Evolutionary conservation across 2,113 vertebrate genomes (phyloP).

Genomic region (Gulo gulo): DNA sequence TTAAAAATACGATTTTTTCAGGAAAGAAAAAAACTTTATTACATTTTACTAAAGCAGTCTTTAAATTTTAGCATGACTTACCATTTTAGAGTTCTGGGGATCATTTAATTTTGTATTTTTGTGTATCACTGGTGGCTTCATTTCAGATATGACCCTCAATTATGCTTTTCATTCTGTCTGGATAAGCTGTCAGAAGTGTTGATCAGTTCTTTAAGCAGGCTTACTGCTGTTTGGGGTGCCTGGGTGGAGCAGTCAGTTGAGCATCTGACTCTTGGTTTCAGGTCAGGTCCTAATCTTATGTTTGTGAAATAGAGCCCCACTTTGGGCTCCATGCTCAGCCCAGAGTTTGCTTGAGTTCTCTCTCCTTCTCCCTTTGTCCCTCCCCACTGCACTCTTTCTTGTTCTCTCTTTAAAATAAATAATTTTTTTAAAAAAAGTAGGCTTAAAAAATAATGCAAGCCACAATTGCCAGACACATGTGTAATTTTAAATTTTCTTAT

Average conservation of each 20-base stretch:
- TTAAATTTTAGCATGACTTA: neutral
- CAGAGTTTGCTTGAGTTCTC: neutral
- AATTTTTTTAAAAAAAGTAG: neutral
- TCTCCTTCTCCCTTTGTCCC: neutral
- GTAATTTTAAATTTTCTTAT: neutral
- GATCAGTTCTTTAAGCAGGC: neutral
- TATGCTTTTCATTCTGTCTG: neutral
- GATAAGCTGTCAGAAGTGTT: neutral
- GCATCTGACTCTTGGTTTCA: neutral
- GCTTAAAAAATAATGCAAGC: neutral
- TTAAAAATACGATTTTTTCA: slow-evolving; percentile 8
- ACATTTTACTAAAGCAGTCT: neutral
- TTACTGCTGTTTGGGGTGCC: neutral
- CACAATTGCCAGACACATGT: neutral
- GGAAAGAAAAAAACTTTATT: neutral
- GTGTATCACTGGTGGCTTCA: neutral
- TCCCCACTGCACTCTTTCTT: neutral
- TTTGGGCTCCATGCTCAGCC: neutral
- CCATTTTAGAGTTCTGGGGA: neutral
- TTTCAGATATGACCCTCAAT: neutral
- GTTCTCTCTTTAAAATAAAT: neutral
- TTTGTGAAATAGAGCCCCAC: neutral
- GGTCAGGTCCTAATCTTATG: neutral
- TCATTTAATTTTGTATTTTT: neutral
- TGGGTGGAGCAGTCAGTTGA: neutral